A percentile compares a stretch with the other conserved stretches of the same genome.
phyloP scores from a whole-genome alignment of 2,113 vertebrate species.

The Heterotis niloticus region DNA sequence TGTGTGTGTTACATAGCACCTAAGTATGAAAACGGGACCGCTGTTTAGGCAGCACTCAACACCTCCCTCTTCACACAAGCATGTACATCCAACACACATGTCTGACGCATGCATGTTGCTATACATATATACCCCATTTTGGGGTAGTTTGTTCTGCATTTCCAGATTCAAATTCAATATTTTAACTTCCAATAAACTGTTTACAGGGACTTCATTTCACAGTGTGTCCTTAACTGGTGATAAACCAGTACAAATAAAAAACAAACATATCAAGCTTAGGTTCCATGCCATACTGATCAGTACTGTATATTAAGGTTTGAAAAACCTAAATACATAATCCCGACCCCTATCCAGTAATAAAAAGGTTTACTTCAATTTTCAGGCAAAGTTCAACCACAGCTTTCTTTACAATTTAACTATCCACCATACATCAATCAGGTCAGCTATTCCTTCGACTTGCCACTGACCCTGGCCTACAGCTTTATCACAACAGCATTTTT shows the following conservation, averaged over 20 bases:
- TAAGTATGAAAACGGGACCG: conserved; percentile 19
- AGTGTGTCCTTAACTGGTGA: conserved; percentile 7
- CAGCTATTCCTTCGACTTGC: no score
- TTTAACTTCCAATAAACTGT: neutral
- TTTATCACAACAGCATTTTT: neutral
- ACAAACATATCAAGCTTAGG: neutral
- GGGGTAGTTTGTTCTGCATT: neutral
- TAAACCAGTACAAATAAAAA: no score
- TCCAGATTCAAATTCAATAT: neutral
- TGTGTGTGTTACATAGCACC: conserved; percentile 2
- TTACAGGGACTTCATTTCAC: neutral
- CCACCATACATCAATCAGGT: neutral
- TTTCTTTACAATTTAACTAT: neutral
- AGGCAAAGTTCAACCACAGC: conserved; percentile 7
- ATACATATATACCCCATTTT: neutral
- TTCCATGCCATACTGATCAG: neutral
- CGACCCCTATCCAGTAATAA: neutral
- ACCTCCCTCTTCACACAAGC: neutral
- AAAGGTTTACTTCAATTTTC: neutral
- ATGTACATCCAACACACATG: neutral
- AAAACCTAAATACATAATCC: conserved; percentile 8
- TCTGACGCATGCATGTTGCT: neutral
- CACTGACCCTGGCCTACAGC: neutral
- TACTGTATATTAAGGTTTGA: conserved; percentile 1
- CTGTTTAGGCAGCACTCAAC: neutral